Base-by-base conservation (phyloP, 1,140 invertebrate species). In the Zophobas atratus region DNA sequence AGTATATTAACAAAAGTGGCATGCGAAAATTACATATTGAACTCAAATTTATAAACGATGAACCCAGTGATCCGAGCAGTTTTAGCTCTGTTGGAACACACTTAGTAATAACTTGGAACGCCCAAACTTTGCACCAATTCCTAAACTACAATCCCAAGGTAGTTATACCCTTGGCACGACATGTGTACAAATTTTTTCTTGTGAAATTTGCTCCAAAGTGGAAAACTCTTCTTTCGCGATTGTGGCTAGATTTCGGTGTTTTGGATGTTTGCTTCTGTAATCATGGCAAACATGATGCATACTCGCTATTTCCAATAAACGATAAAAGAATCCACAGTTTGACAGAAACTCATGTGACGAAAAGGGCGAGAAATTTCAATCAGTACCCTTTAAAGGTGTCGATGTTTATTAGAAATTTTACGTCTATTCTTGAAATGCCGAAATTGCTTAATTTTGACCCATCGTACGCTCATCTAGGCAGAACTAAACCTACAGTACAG, bases 391-490 rank as follows among this genome's bases (percentile, higher is more conserved):
- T 88, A 1, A 82, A 80, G 57, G 75, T 86, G 1, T 81, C 84
- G 6, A 80, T 87, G 8, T 88, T 88, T 76, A 49, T 81, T 5
- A 70, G 78, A 4, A 46, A 77, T 20, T 81, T 82, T n/a, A 86
- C 84, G 6, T 76, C 80, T 4, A 77, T 84, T 32, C 4, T 43
- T 3, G n/a, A 70, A 70, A 57, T 56, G 48, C 48, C 72, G 36
- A 57, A 60, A 70, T n/a, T 71, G 20, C 70, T 75, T 53, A n/a
- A 51, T 6, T 51, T 77, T 53, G 46, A 60, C 56, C 43, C 53
- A 5, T 46, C 56, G 33, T 70, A 71, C 20, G n/a, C 8, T 20
- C 20, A 20, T 41, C 78, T 67, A 49, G 38, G 55, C 49, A 57
- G 63, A 8, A 34, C 56, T 33, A 41, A 4, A 2, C 4, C 72